Conservation (phyloP, 64 coral and sea anemone species). For the Acropora yongei region DNA sequence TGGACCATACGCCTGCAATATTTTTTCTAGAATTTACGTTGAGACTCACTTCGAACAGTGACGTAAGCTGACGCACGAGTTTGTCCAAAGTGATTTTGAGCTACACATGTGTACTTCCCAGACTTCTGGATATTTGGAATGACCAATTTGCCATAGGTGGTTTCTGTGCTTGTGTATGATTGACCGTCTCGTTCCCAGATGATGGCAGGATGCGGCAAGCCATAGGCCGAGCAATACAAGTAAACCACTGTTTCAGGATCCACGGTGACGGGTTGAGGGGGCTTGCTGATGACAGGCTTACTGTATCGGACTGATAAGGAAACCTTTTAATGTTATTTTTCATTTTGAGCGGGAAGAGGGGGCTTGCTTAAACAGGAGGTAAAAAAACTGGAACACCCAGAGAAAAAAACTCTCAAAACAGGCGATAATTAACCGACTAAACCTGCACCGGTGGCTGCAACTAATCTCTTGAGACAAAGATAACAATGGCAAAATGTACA, state of each 20-base stretch:
- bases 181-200: conserved; percentile 51
- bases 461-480: too few species aligned
- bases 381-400: too few species aligned
- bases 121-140: conserved; percentile 42
- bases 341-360: too few species aligned
- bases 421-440: too few species aligned
- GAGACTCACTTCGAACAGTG: conserved; percentile 62
- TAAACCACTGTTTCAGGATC: conserved; percentile 69
- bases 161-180: background rate
- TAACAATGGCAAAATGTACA: too few species aligned
- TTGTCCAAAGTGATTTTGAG: conserved; percentile 10
- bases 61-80: conserved; percentile 45
- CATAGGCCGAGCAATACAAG: conserved; percentile 62
- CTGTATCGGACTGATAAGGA: background rate
- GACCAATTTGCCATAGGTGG: conserved; percentile 5
- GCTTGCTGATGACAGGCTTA: conserved; percentile 29
- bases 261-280: conserved; percentile 24
- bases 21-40: too few species aligned
- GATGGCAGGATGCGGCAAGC: conserved; percentile 47
- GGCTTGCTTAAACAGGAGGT: too few species aligned
- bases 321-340: background rate
- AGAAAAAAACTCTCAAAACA: too few species aligned
- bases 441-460: too few species aligned
- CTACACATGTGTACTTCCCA: conserved; percentile 62
- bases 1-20: too few species aligned